Evolutionary conservation across 2,888 invertebrate species (phyloP), one percentile per base, ranked within the genome.

Genomic region (Clivina fossor): DNA sequence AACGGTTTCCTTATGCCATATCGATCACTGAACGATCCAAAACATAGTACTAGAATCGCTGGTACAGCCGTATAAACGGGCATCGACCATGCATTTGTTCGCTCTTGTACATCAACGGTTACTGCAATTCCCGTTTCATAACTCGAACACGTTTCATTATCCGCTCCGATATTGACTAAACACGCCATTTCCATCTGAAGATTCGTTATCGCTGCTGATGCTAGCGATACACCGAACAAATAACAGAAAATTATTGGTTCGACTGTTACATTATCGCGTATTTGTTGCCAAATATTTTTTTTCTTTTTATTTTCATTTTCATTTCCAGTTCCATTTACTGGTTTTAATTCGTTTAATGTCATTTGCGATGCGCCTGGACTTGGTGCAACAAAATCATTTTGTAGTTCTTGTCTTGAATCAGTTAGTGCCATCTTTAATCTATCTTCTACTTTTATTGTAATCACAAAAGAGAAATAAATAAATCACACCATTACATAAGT

Each of bases 21-120:
- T 20, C 40, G 28, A 32, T 50, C 50, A 32, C 50, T 50, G 18
- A 32, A 50, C 4, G 50, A 40, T 7, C 50, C 32, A 40, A 50
- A 40, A 38, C 38, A 50, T 32, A 50, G 41, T 8, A 50, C 40
- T 20, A 50, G 3, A 16, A 50, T 13, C 4, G 19, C 40, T 2
- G 46, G 8, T 8, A 30, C 22, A 9, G 32, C 15, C 1, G 40
- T 40, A 18, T 16, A 18, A 1, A 24, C 2, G n/a, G 50, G 50
- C 1, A 30, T 40, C 8, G 20, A 19, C 50, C 50, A 50, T n/a
- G 28, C 50, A 13, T 32, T n/a, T n/a, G n/a, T n/a, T n/a, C n/a
- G 30, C 7, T 19, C 18, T 5, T 50, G 4, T 9, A 11, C 46
- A 7, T 19, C n/a, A 28, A 46, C 4, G 4, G 9, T 16, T 2